Evolutionary conservation across 2,797 vertebrate species (phyloP).

Genomic region (Hafferia zeledoni): DNA sequence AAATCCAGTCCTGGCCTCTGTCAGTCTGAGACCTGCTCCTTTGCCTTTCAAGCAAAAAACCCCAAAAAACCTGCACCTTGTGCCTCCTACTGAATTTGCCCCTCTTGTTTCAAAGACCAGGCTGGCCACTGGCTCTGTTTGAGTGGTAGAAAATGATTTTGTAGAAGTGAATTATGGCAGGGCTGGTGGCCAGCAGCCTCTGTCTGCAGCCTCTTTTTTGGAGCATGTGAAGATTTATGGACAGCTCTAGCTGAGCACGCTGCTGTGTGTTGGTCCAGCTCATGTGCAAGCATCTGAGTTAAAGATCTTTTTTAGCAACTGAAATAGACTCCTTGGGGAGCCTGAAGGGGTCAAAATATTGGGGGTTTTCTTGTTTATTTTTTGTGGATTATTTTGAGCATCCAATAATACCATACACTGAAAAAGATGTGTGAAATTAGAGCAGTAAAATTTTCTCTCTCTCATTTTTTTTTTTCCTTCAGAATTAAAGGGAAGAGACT

Average conservation of each 20-base stretch:
- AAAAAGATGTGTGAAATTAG: background rate
- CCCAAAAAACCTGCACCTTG: background rate
- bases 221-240: constrained; percentile 56
- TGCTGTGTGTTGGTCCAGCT: background rate
- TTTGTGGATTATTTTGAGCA: background rate
- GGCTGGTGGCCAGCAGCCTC: background rate
- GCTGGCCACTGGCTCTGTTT: background rate
- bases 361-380: background rate
- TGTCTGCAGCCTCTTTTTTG: background rate
- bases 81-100: background rate
- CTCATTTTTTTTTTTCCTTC: background rate
- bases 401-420: background rate
- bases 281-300: background rate
- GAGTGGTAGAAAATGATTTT: background rate
- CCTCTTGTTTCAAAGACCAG: background rate
- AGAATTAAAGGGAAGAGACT: background rate
- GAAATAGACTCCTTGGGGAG: background rate
- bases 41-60: background rate
- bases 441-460: background rate
- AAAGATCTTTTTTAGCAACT: background rate
- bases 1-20: background rate
- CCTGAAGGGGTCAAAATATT: background rate
- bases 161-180: constrained; percentile 22
- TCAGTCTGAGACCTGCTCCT: background rate
- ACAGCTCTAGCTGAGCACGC: background rate